Evolutionary conservation across 2,888 invertebrate genomes (phyloP).

Genomic region (Drosophila neutralis): DNA sequence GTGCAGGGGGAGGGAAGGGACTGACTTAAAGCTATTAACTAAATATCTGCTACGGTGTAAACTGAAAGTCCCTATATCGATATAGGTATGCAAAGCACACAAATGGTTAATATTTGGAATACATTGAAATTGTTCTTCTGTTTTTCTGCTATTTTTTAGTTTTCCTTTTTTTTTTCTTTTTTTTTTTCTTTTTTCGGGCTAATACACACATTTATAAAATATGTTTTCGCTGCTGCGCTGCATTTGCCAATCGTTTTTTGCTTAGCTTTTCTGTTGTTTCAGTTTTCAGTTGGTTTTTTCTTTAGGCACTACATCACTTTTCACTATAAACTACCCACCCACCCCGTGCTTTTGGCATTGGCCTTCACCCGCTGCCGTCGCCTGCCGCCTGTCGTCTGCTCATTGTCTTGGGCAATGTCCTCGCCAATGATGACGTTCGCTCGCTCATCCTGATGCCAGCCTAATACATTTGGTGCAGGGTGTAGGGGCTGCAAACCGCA

Average conservation of each 20-base stretch:
- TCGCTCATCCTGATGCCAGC: not conserved
- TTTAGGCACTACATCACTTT: slow-evolving; percentile 81
- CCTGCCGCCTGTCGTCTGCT: slow-evolving; percentile 6
- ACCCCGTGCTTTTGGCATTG: slow-evolving; percentile 27
- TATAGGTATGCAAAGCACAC: slow-evolving; percentile 36
- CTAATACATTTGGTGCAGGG: slow-evolving; percentile 80
- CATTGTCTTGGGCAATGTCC: slow-evolving; percentile 29
- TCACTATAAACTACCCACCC: slow-evolving; percentile 57
- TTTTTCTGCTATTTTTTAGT: not conserved
- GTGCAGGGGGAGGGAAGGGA: slow-evolving; percentile 8
- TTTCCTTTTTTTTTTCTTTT: not conserved
- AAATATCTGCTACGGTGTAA: slow-evolving; percentile 37
- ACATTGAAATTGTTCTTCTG: slow-evolving; percentile 18
- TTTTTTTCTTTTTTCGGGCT: slow-evolving; percentile 1
- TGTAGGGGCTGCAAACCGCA: slow-evolving; percentile 82
- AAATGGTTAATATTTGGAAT: slow-evolving; percentile 30
- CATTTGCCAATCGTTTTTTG: slow-evolving; percentile 13
- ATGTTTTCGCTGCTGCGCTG: slow-evolving; percentile 49
- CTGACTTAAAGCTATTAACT: slow-evolving; percentile 25
- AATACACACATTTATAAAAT: slow-evolving; percentile 72
- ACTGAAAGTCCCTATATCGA: slow-evolving; percentile 33
- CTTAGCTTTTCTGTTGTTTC: slow-evolving; percentile 1
- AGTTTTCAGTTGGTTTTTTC: slow-evolving; percentile 16
- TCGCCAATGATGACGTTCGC: slow-evolving; percentile 5
- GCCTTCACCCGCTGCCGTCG: slow-evolving; percentile 28